Conservation (phyloP, 2,888 invertebrate species). For the Deilephila porcellus region DNA sequence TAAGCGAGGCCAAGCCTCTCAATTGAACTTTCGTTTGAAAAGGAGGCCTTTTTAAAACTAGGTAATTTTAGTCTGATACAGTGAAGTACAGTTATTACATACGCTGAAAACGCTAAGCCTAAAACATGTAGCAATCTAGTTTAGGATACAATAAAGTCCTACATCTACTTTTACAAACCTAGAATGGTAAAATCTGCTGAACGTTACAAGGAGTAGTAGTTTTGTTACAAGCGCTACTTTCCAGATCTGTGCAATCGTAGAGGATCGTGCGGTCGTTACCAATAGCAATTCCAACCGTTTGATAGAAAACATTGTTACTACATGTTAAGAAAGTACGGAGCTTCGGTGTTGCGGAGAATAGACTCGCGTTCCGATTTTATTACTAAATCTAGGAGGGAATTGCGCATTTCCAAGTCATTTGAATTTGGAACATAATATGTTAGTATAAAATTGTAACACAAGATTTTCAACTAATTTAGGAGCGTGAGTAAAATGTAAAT, state of each 20-base stretch:
- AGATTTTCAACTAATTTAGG: too few species aligned
- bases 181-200: background rate
- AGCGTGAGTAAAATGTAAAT: too few species aligned
- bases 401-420: background rate
- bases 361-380: background rate
- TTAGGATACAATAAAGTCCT: background rate
- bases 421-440: too few species aligned
- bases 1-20: too few species aligned
- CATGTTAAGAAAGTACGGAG: constrained; percentile 7
- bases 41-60: too few species aligned
- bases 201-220: constrained; percentile 9
- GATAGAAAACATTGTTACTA: constrained; percentile 36
- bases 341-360: background rate
- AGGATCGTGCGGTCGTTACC: constrained; percentile 49
- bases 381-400: background rate
- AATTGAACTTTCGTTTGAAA: too few species aligned
- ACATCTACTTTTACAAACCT: background rate
- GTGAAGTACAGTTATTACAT: too few species aligned
- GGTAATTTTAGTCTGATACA: too few species aligned
- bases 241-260: constrained; percentile 53
- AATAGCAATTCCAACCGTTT: constrained; percentile 40
- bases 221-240: constrained; percentile 15
- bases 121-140: too few species aligned
- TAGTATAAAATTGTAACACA: too few species aligned
- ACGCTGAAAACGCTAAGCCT: too few species aligned